phyloP scores from a whole-genome alignment of 2,797 vertebrate genomes.

The Falco berigora region DNA sequence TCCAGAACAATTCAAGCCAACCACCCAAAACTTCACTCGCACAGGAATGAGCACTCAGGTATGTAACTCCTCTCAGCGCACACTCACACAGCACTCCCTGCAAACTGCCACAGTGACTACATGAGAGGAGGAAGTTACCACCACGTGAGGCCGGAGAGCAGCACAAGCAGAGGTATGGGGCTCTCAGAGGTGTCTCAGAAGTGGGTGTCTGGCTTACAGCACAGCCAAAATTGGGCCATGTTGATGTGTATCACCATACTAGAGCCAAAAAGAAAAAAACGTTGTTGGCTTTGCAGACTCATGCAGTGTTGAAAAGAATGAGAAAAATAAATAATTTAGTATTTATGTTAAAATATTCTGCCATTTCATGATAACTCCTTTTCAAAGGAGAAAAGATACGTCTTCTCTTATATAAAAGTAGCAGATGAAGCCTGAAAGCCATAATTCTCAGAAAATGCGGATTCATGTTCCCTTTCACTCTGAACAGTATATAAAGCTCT shows the following conservation, averaged over 20 bases:
- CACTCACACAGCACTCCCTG: not conserved
- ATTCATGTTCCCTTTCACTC: not conserved
- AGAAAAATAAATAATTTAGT: not conserved
- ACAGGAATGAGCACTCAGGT: not conserved
- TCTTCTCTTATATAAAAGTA: not conserved
- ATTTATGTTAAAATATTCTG: not conserved
- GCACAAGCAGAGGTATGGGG: not conserved
- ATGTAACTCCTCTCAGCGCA: not conserved
- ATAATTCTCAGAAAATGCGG: not conserved
- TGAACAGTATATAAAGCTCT: not conserved
- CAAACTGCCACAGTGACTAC: not conserved
- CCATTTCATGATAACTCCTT: not conserved
- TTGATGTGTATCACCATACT: rapidly evolving
- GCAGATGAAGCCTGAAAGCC: not conserved
- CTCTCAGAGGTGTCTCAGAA: not conserved
- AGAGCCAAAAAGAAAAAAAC: not conserved
- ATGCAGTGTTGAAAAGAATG: not conserved
- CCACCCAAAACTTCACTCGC: not conserved
- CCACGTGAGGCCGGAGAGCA: not conserved
- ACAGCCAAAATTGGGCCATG: not conserved
- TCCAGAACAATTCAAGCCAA: not conserved
- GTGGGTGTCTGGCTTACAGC: not conserved
- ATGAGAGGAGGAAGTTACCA: not conserved
- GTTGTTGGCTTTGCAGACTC: not conserved
- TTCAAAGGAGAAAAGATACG: not conserved